phyloP scores from a whole-genome alignment of 2,113 vertebrate genomes.

The Marcusenius ussheri region DNA sequence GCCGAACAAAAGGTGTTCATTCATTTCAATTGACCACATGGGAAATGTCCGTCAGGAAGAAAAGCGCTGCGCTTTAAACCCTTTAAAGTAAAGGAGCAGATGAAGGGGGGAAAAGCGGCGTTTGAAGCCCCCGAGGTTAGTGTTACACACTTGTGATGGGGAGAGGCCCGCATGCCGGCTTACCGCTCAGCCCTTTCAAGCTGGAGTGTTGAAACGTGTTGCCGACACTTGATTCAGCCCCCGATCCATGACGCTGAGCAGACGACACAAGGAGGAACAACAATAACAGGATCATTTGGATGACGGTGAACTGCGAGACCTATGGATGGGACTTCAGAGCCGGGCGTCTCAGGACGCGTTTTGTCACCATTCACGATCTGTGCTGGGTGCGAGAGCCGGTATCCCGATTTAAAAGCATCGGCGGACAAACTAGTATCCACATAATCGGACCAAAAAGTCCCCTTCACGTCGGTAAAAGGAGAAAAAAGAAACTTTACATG shows the following conservation, averaged over 20 bases:
- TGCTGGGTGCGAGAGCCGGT: conserved; percentile 62
- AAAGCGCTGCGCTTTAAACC: background rate
- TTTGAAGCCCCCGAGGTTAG: background rate
- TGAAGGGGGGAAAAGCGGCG: background rate
- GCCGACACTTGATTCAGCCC: conserved; percentile 78
- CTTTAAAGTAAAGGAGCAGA: background rate
- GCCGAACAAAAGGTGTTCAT: conserved; percentile 63
- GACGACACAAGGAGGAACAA: conserved; percentile 80
- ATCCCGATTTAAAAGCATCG: conserved; percentile 72
- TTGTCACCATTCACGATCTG: conserved; percentile 70
- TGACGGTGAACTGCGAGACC: conserved; percentile 52
- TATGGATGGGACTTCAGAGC: conserved; percentile 37
- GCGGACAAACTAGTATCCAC: conserved; percentile 76
- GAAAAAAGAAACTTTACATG: conserved; percentile 53
- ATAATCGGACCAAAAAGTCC: conserved; percentile 77
- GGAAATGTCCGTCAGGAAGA: conserved; percentile 34
- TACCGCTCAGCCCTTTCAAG: conserved; percentile 90
- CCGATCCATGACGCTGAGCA: conserved; percentile 74
- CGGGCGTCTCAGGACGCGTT: conserved; percentile 58
- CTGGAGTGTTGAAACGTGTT: conserved; percentile 75
- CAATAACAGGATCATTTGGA: conserved; percentile 93
- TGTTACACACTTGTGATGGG: background rate
- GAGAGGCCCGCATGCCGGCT: conserved; percentile 37
- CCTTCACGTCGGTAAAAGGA: conserved; percentile 43
- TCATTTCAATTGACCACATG: conserved; percentile 45